Evolutionary conservation across 2,797 vertebrate genomes (phyloP).

Genomic region (Yasuhikotakia modesta): DNA sequence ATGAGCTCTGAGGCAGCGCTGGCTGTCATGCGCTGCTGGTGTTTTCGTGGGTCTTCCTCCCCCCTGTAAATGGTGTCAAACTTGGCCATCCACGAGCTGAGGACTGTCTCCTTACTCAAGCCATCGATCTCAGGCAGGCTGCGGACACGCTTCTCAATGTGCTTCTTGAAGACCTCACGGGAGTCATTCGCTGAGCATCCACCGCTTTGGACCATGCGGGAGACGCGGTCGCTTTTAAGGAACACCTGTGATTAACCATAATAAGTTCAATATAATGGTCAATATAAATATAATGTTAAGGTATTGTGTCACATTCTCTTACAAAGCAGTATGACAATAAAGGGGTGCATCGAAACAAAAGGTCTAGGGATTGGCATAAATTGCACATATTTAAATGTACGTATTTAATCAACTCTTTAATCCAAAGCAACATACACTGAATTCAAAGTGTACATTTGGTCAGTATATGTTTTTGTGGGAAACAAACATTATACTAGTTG

Average conservation of each 20-base stretch:
- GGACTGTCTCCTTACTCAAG: conserved; percentile 96
- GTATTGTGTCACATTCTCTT: not conserved
- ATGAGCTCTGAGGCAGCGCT: conserved; percentile 94
- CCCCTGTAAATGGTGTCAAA: conserved; percentile 96
- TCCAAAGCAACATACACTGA: too few species aligned
- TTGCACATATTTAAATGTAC: too few species aligned
- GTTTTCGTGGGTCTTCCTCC: conserved; percentile 89
- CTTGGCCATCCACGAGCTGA: conserved; percentile 97
- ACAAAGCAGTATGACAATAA: not conserved
- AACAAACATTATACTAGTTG: too few species aligned
- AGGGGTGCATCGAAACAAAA: too few species aligned
- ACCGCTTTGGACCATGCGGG: conserved; percentile 94
- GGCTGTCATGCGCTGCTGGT: conserved; percentile 86
- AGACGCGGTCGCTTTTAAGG: conserved; percentile 93
- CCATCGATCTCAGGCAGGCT: conserved; percentile 96
- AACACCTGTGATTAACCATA: conserved; percentile 82
- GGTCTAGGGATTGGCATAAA: too few species aligned
- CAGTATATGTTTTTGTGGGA: too few species aligned
- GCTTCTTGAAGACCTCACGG: conserved; percentile 96
- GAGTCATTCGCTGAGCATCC: conserved; percentile 94
- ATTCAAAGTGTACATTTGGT: too few species aligned
- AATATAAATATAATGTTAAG: conserved; percentile 1
- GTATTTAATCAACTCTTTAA: too few species aligned
- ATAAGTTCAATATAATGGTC: too few species aligned
- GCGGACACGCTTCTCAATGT: conserved; percentile 95